Base-by-base conservation (phyloP, 1,140 invertebrate genomes). In the Trichoplusia ni region DNA sequence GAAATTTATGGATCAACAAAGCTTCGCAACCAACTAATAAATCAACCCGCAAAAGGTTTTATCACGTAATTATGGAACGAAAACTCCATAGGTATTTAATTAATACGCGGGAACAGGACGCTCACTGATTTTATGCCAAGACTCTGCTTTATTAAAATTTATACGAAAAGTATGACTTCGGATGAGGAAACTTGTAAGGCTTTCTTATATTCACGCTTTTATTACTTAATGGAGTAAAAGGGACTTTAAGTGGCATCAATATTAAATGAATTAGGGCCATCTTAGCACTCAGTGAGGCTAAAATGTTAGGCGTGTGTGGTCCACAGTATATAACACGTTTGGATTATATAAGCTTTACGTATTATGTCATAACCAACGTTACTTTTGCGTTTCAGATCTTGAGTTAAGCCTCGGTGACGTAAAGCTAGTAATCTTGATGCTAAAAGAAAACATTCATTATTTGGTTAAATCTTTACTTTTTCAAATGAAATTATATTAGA, bases 61-160 rank as follows among this genome's bases (percentile, higher is more conserved):
- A 29, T 18, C 35, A 27, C 23, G 53, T 40, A 35, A 51, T 35
- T 35, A 51, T 21, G 29, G 16, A 51, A 35, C 29, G 23, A 58
- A 56, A 58, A 27, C 53, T 31, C 37, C 16, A 58, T 58, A 42
- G 53, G 37, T 42, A 58, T 42, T 58, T 58, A 58, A 58, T 58
- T 42, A 58, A 40, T 31, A 29, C 37, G 35, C 40, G 11, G 13
- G 16, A 31, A 18, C 14, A 31, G 47, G 16, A 4, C 47, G 16
- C 47, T 35, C 29, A 35, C 47, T 51, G 47, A 51, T 51, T 35
- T 51, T 51, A 33, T 23, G 23, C 4, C 16, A 51, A 35, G 14
- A 14, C 35, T 25, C 14, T 54, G 4, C 11, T 23, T 54, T 54
- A 58, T 58, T 58, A 40, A 58, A 58, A 42, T 40, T 58, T 42